Evolutionary conservation across 2,888 invertebrate species (phyloP), one percentile per base, ranked within the genome.

Genomic region (Eledona agricola): DNA sequence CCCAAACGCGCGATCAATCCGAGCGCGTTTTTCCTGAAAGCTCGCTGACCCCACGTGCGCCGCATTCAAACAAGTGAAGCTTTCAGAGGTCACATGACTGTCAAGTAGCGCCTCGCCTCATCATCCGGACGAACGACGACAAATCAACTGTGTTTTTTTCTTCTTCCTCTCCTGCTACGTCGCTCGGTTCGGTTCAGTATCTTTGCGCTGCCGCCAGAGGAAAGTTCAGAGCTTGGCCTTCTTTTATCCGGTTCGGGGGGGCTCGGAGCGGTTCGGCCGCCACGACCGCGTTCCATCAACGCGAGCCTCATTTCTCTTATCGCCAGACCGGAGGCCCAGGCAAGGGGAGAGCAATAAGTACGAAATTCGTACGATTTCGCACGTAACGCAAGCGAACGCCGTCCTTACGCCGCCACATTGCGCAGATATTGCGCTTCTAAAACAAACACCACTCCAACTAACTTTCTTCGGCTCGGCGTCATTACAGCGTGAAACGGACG

Each of bases 151-250:
- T 47, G 43, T 60, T 60, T 62, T 60, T 62, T 54, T 37, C 43
- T 19, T 49, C 35, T 37, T 59, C 55, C 57, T 66, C 60, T 65
- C 65, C 42, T 57, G 57, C 67, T 65, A 67, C 70, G 66, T 63
- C n/a, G n/a, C n/a, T n/a, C n/a, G n/a, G n/a, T n/a, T n/a, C n/a
- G n/a, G n/a, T n/a, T n/a, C 68, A 67, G 67, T 70, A 65, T 66
- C 64, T 69, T 63, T 66, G 67, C 67, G 69, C 68, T 68, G 65
- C 66, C 66, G 70, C 63, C 63, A 66, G 69, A 63, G 71, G 72
- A 73, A 72, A 73, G 72, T 73, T 73, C 72, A 71, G 64, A 65
- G 67, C 66, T 66, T 74, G 74, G 73, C 74, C 74, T 75, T 74
- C 73, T 74, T 75, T 73, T 66, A 62, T 59, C 51, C 32, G 34